Base-by-base conservation (phyloP, 2,113 vertebrate genomes). In the Engraulis encrasicolus region DNA sequence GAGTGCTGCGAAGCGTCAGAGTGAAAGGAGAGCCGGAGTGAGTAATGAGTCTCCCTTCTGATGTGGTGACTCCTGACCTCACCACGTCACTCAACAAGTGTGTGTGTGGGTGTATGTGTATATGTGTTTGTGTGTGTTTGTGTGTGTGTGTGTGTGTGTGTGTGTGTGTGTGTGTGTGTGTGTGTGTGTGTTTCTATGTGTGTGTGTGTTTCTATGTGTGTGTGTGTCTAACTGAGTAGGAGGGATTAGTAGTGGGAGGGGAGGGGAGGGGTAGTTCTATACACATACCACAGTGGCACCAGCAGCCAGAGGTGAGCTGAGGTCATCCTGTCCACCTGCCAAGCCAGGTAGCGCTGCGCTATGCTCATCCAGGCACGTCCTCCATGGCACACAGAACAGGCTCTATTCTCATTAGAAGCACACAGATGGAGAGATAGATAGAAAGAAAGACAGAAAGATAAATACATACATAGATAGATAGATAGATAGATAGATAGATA, bases 211-310 rank as follows among this genome's bases (percentile, higher is more conserved):
- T 61, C 61, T 58, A 6, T 77, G 50, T 45, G 40, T 45, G 40
- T 45, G 40, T 45, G 2, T 6, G 20, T 27, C 37, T 79, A 52
- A 1, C 15, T 34, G 23, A 58, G 78, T 49, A 18, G 45, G 38
- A 54, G 23, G 50, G 48, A 50, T 50, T 20, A 34, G 31, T 38
- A 20, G 45, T 19, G 38, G 38, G 34, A 34, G 48, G 37, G 31
- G 82, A n/a, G 82, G 61, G 11, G 31, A 36, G 14, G 0, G 2
- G n/a, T n/a, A n/a, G n/a, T n/a, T n/a, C n/a, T n/a, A 58, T 20
- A 17, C 52, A n/a, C 74, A 80, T 74, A 34, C 50, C 50, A 58
- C 66, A 81, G 78, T 84, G 71, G 84, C 71, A 81, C 50, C 50
- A 81, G 80, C 34, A 5, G 71, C 37, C 36, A 36, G 37, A 45